Conservation (phyloP, 2,888 invertebrate species). For the Cecidostiba fungosa region DNA sequence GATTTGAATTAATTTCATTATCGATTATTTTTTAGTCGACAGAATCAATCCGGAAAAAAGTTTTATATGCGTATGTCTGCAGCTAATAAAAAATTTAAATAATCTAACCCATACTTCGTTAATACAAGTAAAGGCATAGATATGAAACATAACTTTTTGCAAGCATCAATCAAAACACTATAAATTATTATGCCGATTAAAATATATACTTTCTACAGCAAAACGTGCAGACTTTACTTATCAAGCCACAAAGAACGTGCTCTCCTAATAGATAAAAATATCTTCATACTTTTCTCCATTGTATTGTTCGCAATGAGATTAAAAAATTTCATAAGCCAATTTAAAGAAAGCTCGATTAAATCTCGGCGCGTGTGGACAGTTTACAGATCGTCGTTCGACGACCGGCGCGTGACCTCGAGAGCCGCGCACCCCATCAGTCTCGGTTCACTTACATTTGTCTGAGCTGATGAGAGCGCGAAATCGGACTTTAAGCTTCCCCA, state of each 20-base stretch:
- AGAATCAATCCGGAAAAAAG: too few relatives aligned
- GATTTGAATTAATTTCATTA: not conserved
- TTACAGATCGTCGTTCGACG: not conserved
- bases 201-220: not conserved
- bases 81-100: not conserved
- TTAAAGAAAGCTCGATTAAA: not conserved
- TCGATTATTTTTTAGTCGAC: not conserved
- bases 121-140: too few relatives aligned
- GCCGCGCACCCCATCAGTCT: not conserved
- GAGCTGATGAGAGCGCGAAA: not conserved
- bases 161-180: not conserved
- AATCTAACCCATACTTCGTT: too few relatives aligned
- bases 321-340: not conserved
- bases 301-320: not conserved
- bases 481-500: constrained; percentile 27
- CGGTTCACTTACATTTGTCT: not conserved
- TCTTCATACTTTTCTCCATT: not conserved
- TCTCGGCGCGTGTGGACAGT: not conserved
- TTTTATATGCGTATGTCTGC: too few relatives aligned
- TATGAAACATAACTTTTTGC: not conserved
- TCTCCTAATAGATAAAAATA: not conserved
- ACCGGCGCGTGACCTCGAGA: constrained; percentile 5
- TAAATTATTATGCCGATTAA: not conserved
- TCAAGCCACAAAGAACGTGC: not conserved
- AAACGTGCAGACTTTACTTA: not conserved